Evolutionary conservation across 2,113 vertebrate genomes (phyloP), one percentile per base, ranked within the genome.

Genomic region (Varanus salvator): DNA sequence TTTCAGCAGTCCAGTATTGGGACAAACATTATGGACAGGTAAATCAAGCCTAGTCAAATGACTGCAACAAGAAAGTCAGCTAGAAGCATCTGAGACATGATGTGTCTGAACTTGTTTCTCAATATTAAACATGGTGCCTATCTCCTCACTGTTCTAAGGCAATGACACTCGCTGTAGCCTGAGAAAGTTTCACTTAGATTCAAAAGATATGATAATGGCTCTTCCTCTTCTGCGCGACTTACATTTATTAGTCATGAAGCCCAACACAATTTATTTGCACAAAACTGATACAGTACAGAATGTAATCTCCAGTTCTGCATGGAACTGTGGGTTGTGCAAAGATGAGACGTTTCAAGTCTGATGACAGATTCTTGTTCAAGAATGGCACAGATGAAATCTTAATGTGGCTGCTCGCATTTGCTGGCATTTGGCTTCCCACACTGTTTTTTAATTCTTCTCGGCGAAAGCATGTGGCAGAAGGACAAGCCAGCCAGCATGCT

Each of bases 401-500:
- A 64, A 44, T 92, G 90, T 91, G 80, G 54, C 75, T 89, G 83
- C 83, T 86, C 88, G 93, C 60, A 81, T 92, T 88, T 90, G 75
- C 87, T 71, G 85, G 21, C 86, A 52, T 84, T 90, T 87, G 84
- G 75, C 88, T 88, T 92, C 1, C 54, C 74, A 14, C 68, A 78
- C 89, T 92, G 75, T 71, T 64, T 80, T 87, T 91, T 0, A 0
- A 83, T 91, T 92, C 91, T 12, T 29, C 93, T 92, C 89, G 92
- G 90, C 90, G 92, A 91, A 74, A 89, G 86, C 54, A 90, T 84
- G 90, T 80, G 93, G 81, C 87, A 85, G 77, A 87, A 93, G 48
- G 90, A 91, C 38, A 91, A 94, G 86, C 44, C 85, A 93, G 90
- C 77, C 27, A 85, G 92, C 93, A 95, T 95, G 88, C 92, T 93